A percentile compares a stretch with the other conserved stretches of the same genome.
Evolutionary conservation across 92 coral and sea anemone genomes (phyloP).

Genomic region (Palythoa caribaeorum): DNA sequence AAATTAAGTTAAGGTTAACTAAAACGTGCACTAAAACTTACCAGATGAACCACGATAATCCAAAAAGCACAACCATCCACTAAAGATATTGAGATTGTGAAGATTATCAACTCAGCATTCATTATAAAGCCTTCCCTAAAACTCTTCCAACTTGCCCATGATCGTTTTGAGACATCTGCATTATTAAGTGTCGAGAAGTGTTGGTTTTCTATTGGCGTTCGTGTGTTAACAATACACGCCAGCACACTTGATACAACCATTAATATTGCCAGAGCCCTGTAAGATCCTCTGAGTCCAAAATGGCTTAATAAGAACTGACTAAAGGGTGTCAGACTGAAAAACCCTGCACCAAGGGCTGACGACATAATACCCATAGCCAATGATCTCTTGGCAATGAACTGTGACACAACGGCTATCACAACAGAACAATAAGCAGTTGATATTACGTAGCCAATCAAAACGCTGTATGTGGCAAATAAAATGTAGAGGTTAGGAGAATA

Average conservation of each 20-base stretch:
- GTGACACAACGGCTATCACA: constrained; percentile 40
- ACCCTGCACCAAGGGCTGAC: constrained; percentile 61
- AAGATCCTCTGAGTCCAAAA: constrained; percentile 52
- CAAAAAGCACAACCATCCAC: too few relatives aligned
- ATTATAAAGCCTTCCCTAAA: too few relatives aligned
- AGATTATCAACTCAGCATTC: too few relatives aligned
- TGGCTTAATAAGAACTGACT: constrained; percentile 33
- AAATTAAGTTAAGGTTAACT: too few relatives aligned
- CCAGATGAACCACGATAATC: too few relatives aligned
- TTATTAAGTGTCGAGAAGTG: background rate
- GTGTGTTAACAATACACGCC: background rate
- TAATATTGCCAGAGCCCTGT: constrained; percentile 19
- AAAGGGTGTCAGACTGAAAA: constrained; percentile 61
- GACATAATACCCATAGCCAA: constrained; percentile 59
- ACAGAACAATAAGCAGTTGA: constrained; percentile 43
- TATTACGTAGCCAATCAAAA: constrained; percentile 42
- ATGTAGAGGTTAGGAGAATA: constrained; percentile 4
- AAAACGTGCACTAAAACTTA: too few relatives aligned
- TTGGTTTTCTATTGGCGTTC: background rate
- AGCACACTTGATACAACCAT: background rate
- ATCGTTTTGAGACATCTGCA: too few relatives aligned
- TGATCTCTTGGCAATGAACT: constrained; percentile 58
- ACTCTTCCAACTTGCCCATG: too few relatives aligned
- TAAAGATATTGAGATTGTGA: too few relatives aligned
- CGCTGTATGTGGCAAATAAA: constrained; percentile 8